phyloP scores from a whole-genome alignment of 2,888 invertebrate genomes.

The Bedellia somnulentella region DNA sequence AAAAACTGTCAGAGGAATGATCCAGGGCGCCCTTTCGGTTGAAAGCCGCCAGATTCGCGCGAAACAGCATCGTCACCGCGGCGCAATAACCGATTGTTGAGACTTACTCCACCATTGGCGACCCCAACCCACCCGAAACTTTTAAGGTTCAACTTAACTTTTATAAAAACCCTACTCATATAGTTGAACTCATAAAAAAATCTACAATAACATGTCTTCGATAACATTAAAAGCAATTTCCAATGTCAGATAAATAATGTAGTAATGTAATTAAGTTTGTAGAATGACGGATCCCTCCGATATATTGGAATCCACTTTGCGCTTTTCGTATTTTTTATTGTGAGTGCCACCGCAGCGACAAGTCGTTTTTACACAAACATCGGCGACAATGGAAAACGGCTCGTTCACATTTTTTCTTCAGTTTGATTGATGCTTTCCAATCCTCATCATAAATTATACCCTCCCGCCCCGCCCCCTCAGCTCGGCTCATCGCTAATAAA shows the following conservation, averaged over 20 bases:
- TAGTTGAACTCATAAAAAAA: too few species aligned
- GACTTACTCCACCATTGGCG: constrained; percentile 57
- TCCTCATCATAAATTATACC: constrained; percentile 38
- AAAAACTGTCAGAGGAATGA: background rate
- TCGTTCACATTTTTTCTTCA: constrained; percentile 50
- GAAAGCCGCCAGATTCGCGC: constrained; percentile 2
- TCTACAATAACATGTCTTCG: too few species aligned
- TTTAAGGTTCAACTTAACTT: background rate
- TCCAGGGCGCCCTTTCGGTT: constrained; percentile 16
- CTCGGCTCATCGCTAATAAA: too few species aligned
- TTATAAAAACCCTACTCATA: too few species aligned
- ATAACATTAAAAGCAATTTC: too few species aligned
- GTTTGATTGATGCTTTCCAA: constrained; percentile 61
- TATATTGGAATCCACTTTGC: too few species aligned
- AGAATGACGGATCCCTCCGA: too few species aligned
- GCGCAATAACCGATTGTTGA: constrained; percentile 62
- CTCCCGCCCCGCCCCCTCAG: background rate
- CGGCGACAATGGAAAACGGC: constrained; percentile 54
- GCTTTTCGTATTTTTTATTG: constrained; percentile 37
- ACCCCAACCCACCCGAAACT: constrained; percentile 41
- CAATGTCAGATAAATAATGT: too few species aligned
- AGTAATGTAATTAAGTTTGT: too few species aligned
- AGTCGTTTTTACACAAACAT: constrained; percentile 61
- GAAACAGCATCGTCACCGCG: constrained; percentile 56
- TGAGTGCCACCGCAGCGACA: constrained; percentile 55